Evolutionary conservation across 2,888 invertebrate genomes (phyloP), one percentile per base, ranked within the genome.

Genomic region (Dynastes tityus): DNA sequence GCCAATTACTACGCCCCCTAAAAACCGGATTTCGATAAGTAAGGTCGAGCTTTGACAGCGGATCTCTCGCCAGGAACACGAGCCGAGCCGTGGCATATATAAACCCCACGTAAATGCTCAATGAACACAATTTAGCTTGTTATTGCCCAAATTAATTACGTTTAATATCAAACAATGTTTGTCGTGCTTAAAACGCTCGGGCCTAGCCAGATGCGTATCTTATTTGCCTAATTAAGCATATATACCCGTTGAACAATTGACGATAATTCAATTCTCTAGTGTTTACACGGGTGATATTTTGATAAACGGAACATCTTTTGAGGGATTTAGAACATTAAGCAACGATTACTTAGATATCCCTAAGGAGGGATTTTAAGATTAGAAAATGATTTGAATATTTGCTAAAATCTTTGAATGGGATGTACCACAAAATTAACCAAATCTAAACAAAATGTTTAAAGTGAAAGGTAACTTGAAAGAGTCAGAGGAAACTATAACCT

Each of bases 41-140:
- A 55, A 55, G 55, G 55, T 55, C 55, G 16, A 55, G 45, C 45
- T 45, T 45, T 45, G 45, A 45, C 45, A 45, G 45, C 45, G 45
- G 45, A 55, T 55, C 55, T 55, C 55, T 55, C 55, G 16, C 11
- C 53, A 53, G 13, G 53, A n/a, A 37, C 32, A 53, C 53, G 53
- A n/a, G 9, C 11, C 53, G 53, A 53, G 53, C 45, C 45, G 45
- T 45, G 45, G 45, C 45, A 45, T 55, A 22, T 22, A 55, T 22
- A 55, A 55, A 55, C 55, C 55, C 55, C 2, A 55, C 22, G 55
- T 22, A 55, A 55, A 55, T 55, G 55, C 55, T 55, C 55, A 22
- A 55, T 55, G 55, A 55, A 55, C 16, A 55, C 55, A n/a, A 55
- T 55, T 55, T 55, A 55, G 55, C 55, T 55, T 55, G 55, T 55